Conservation (phyloP, 2,888 invertebrate genomes). For the Xanthia togata region DNA sequence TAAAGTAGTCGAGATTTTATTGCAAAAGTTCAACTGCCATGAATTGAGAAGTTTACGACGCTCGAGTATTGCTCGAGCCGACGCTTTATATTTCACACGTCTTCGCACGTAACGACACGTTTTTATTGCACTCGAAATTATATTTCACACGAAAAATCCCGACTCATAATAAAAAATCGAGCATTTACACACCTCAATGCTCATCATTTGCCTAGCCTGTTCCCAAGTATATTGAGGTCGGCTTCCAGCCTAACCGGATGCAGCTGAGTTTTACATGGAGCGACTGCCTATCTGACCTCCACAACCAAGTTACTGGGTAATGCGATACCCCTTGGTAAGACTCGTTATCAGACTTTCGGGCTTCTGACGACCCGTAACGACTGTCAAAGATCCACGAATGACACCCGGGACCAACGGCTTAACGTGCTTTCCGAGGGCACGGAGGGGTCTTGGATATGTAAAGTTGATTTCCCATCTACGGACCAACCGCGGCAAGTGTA, state of each 20-base stretch:
- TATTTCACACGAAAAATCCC: constrained; percentile 46
- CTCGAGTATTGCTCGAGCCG: constrained; percentile 43
- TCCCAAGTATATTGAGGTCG: background rate
- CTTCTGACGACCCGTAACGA: no score
- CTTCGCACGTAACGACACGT: constrained; percentile 55
- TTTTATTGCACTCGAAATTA: constrained; percentile 57
- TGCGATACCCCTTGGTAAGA: no score
- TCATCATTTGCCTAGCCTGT: background rate
- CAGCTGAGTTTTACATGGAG: no score
- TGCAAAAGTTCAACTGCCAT: constrained; percentile 62
- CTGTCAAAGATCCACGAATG: no score
- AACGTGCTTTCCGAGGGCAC: no score
- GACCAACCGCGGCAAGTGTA: background rate
- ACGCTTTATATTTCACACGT: constrained; percentile 63
- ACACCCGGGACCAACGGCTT: no score
- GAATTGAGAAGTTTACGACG: constrained; percentile 64
- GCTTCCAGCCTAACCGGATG: no score
- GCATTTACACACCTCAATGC: constrained; percentile 23
- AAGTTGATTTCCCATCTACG: no score
- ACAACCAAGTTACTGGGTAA: no score
- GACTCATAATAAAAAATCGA: constrained; percentile 18
- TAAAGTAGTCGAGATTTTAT: constrained; percentile 59
- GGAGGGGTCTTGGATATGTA: no score
- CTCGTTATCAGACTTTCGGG: no score
- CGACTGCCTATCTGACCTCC: no score